Evolutionary conservation across 2,888 invertebrate genomes (phyloP), one percentile per base, ranked within the genome.

Genomic region (Ormyrus thymus): DNA sequence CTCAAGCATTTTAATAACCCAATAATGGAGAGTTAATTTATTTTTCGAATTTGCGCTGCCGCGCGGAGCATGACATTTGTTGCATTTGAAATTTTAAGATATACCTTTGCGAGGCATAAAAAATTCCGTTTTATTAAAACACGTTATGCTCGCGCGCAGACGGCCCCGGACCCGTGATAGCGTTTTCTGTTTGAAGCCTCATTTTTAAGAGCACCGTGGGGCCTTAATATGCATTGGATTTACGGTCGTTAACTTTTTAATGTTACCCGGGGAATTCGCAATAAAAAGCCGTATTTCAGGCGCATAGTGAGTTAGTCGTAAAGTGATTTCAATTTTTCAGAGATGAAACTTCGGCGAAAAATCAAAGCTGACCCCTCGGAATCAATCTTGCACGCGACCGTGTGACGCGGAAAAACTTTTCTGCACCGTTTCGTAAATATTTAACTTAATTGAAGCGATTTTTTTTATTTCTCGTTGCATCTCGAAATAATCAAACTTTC

Each of bases 241-340:
- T 73, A 55, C 68, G 78, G 69, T 78, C 68, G 71, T 78, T 72
- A 78, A 78, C 61, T 78, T 68, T 78, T 78, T 73, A 73, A 78
- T 56, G 62, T 45, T 46, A 13, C 62, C 62, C 45, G n/a, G 73
- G 68, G 66, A 71, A 69, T 72, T 78, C 50, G 55, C 64, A 78
- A 72, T 78, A 78, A 78, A 78, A 68, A 64, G 48, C 29, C 48
- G 61, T 45, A 51, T 72, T 78, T 72, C 71, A 59, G 53, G 56
- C 62, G 56, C 58, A 73, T 69, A 62, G 78, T 55, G 61, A 56
- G 51, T 50, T 45, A 78, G 68, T 62, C 73, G 59, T 73, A 73
- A 78, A 73, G 65, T 73, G 78, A 78, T 78, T 78, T 78, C 73
- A 62, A 76, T 58, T 68, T 66, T 77, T 66, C 59, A 69, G 11